These are phyloP conservation scores for Sarcophilus harrisii DNA, from an alignment of 2,797 vertebrate species.

Conservation along the genomic window DNA sequence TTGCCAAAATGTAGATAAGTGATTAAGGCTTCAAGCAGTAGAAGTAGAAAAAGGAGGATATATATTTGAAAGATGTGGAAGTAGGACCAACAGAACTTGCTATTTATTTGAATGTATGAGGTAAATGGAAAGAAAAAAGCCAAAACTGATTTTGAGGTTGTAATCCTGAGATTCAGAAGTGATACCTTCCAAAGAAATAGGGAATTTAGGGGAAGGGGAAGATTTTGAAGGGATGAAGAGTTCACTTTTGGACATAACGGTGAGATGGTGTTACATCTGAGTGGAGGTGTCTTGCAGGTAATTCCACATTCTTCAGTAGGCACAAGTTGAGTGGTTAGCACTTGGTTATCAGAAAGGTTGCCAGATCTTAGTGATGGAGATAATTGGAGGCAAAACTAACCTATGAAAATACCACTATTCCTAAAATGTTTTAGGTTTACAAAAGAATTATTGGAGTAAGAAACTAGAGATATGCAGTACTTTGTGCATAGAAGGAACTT, in stretches of 20 bases:
- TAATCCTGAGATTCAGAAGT: background rate
- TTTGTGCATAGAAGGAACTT: background rate
- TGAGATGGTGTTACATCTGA: background rate
- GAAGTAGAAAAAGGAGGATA: background rate
- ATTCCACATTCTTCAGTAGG: background rate
- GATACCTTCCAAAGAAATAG: background rate
- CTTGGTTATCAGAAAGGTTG: background rate
- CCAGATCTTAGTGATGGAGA: background rate
- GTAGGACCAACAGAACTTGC: background rate
- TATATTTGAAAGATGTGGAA: background rate
- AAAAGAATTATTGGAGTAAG: background rate
- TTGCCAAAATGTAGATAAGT: background rate
- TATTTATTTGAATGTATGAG: background rate
- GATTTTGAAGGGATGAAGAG: background rate
- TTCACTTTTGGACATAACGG: background rate
- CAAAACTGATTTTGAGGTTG: background rate
- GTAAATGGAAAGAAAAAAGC: background rate
- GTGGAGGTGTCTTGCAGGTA: background rate
- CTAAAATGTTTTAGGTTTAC: background rate
- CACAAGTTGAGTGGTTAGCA: background rate
- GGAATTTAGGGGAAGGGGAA: background rate
- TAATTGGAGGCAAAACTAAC: background rate
- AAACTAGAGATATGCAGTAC: background rate
- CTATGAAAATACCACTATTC: background rate
- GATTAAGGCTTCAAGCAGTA: background rate